Conservation (phyloP, 1,140 invertebrate species). For the Hypsibius dujardini region DNA sequence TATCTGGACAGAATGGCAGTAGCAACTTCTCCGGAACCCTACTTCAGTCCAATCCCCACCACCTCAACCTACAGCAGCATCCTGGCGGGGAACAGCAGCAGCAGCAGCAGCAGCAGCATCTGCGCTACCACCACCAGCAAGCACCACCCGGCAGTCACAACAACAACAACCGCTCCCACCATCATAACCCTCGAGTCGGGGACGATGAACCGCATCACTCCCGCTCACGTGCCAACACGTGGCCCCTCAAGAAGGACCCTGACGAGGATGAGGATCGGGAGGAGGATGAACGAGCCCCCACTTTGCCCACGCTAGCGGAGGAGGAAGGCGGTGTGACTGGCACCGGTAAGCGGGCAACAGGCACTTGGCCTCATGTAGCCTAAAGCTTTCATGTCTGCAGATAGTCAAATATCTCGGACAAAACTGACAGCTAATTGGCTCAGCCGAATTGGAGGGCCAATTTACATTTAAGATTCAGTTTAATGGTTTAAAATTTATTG, state of each 20-base stretch:
- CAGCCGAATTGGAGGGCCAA: too few relatives aligned
- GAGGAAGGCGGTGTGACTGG: not conserved
- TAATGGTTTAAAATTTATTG: too few relatives aligned
- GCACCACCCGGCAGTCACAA: not conserved
- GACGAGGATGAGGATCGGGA: conserved; percentile 5
- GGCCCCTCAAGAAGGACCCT: not conserved
- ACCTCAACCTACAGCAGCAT: not conserved
- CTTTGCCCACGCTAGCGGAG: not conserved
- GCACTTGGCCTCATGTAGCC: too few relatives aligned
- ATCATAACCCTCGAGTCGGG: not conserved
- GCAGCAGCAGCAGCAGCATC: not conserved
- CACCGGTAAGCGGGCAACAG: too few relatives aligned
- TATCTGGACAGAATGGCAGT: too few relatives aligned
- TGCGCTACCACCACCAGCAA: not conserved
- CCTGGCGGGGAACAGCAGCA: not conserved
- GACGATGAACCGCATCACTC: not conserved
- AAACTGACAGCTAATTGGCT: too few relatives aligned
- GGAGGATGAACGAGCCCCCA: not conserved
- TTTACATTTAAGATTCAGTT: too few relatives aligned
- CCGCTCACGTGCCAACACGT: conserved; percentile 12
- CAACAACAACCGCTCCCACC: not conserved
- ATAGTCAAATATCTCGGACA: too few relatives aligned
- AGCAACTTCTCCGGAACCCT: too few relatives aligned
- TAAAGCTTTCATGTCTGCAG: too few relatives aligned
- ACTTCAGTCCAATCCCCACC: not conserved